phyloP scores from a whole-genome alignment of 92 coral and sea anemone species.

The Porites evermanni region DNA sequence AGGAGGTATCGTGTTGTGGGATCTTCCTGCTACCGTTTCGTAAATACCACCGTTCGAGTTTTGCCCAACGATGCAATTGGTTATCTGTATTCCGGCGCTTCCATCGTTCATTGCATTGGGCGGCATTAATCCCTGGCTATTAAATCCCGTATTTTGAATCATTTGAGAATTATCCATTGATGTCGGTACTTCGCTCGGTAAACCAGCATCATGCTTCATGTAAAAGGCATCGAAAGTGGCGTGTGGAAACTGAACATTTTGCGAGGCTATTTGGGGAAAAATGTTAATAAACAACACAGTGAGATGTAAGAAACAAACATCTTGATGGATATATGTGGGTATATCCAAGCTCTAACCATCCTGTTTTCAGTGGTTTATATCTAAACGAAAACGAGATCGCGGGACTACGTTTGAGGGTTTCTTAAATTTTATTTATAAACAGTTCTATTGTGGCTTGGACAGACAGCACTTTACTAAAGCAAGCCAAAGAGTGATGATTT shows the following conservation, averaged over 20 bases:
- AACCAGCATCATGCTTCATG: constrained; percentile 44
- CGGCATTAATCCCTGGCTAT: constrained; percentile 34
- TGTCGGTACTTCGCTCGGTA: constrained; percentile 22
- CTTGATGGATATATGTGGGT: background rate
- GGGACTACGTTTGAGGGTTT: background rate
- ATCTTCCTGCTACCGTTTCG: constrained; percentile 44
- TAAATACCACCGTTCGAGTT: constrained; percentile 31
- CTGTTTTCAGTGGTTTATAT: background rate
- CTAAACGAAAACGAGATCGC: background rate
- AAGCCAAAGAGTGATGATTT: constrained; percentile 20
- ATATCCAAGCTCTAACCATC: background rate
- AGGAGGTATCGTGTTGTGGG: constrained; percentile 63
- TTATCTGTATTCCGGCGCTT: constrained; percentile 42
- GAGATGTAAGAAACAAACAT: background rate
- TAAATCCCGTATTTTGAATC: constrained; percentile 51
- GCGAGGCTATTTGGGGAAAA: constrained; percentile 34
- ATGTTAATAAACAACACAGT: constrained; percentile 13
- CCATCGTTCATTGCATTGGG: constrained; percentile 33
- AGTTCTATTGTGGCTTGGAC: constrained; percentile 26
- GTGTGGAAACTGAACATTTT: constrained; percentile 38
- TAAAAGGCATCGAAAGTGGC: constrained; percentile 46
- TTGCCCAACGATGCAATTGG: constrained; percentile 41
- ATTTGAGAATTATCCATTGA: constrained; percentile 43
- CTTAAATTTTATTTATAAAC: constrained; percentile 35
- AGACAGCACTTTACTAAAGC: constrained; percentile 8